Percentiles rank a stretch among this genome's conserved stretches.
These are phyloP conservation scores for Oryctolagus cuniculus DNA, from an alignment of 2,113 vertebrate genomes.

Conservation along the genomic window DNA sequence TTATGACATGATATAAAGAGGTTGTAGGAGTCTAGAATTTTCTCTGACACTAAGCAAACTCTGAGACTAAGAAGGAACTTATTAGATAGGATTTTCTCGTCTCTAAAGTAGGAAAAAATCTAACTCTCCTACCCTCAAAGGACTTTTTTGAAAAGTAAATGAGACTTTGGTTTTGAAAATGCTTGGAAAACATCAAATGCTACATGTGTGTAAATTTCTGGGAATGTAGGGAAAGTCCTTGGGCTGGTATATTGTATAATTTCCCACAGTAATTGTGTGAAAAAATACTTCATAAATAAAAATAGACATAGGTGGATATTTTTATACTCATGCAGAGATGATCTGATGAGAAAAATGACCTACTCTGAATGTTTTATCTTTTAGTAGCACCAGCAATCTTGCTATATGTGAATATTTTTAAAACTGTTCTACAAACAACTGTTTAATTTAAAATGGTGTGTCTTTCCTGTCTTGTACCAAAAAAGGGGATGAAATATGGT, in stretches of 20 bases:
- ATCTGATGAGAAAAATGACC: conserved; percentile 4
- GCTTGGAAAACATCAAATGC: not conserved
- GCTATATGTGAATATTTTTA: not conserved
- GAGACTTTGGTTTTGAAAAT: not conserved
- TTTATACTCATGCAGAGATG: conserved; percentile 3
- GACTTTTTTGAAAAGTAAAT: not conserved
- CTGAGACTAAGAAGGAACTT: not conserved
- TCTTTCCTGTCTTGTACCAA: conserved; percentile 35
- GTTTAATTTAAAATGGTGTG: conserved; percentile 15
- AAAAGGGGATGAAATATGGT: not conserved
- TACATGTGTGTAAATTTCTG: not conserved
- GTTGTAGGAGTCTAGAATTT: not conserved
- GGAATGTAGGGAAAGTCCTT: not conserved
- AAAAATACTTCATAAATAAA: not conserved
- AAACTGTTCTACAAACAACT: not conserved
- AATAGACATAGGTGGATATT: not conserved
- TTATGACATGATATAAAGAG: not conserved
- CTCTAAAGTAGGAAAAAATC: not conserved
- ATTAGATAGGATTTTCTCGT: not conserved
- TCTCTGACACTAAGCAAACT: not conserved
- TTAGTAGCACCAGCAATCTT: not conserved
- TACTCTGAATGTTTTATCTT: conserved; percentile 34
- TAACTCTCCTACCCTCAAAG: not conserved
- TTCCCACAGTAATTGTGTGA: not conserved
- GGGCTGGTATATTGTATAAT: not conserved